These are phyloP conservation scores for Prenolepis imparis DNA, from an alignment of 2,888 invertebrate genomes.

Conservation along the genomic window DNA sequence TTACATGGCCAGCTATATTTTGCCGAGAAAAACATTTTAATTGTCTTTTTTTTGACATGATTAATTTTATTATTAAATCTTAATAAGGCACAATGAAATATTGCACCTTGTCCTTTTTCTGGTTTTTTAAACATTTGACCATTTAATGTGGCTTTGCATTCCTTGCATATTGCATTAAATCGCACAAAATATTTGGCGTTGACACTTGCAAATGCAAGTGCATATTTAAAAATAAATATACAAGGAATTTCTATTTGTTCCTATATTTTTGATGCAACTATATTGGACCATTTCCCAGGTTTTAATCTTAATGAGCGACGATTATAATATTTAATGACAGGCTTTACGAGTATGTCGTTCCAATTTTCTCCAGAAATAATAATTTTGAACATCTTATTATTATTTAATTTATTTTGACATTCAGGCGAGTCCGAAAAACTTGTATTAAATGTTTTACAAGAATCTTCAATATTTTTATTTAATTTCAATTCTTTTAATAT, in stretches of 20 bases:
- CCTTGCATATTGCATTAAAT: not conserved
- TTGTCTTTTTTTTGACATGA: conserved; percentile 29
- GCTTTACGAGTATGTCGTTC: not conserved
- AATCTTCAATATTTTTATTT: not conserved
- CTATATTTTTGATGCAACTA: not conserved
- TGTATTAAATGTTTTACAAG: not conserved
- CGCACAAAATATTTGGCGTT: not conserved
- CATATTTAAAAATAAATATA: not conserved
- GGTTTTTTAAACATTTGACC: conserved; percentile 44
- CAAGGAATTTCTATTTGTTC: not conserved
- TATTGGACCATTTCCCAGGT: not conserved
- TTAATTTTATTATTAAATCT: not conserved
- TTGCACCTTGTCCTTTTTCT: conserved; percentile 41
- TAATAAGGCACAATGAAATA: conserved; percentile 41
- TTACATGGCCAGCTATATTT: conserved; percentile 51
- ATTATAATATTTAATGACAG: not conserved
- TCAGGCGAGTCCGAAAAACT: not conserved
- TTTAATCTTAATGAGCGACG: not conserved
- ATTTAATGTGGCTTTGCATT: conserved; percentile 41
- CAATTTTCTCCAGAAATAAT: not conserved
- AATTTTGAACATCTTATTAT: too few species aligned
- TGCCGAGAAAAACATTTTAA: conserved; percentile 37
- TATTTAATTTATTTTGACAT: too few species aligned
- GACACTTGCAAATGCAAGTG: not conserved
- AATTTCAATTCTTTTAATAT: not conserved